These are phyloP conservation scores for Trissolcus japonicus DNA, from an alignment of 2,888 invertebrate genomes.

Conservation along the genomic window DNA sequence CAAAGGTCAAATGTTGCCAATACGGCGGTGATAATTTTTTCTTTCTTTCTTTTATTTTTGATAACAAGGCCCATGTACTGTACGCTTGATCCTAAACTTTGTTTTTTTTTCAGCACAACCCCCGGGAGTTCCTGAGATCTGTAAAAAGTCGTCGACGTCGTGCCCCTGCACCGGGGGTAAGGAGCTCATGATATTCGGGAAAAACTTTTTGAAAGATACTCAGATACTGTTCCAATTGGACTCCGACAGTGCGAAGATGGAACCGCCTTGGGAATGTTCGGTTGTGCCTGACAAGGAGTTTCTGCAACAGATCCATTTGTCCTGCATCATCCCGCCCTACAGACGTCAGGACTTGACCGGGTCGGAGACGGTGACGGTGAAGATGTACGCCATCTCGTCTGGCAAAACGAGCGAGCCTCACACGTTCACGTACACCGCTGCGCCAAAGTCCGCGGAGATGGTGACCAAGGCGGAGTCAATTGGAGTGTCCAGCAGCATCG, in stretches of 20 bases:
- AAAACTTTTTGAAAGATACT: conserved; percentile 94
- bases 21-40: neutral
- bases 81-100: too few relatives aligned
- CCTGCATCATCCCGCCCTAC: conserved; percentile 90
- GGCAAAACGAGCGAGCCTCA: conserved; percentile 92
- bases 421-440: conserved; percentile 85
- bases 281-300: conserved; percentile 93
- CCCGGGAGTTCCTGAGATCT: conserved; percentile 93
- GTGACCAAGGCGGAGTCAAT: conserved; percentile 68
- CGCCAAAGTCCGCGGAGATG: conserved; percentile 68
- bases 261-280: conserved; percentile 85
- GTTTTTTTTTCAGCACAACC: conserved; percentile 86
- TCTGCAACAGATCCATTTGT: conserved; percentile 91
- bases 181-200: conserved; percentile 92
- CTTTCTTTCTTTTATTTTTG: neutral
- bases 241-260: conserved; percentile 77
- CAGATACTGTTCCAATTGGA: conserved; percentile 86
- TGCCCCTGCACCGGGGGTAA: conserved; percentile 88
- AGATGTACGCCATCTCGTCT: conserved; percentile 88
- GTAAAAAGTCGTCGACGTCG: conserved; percentile 89
- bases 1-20: conserved; percentile 7
- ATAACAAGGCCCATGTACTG: too few relatives aligned
- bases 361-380: conserved; percentile 84
- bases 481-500: conserved; percentile 56
- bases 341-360: conserved; percentile 80